Percentiles rank a stretch among this genome's conserved stretches.
Conservation (phyloP, 2,113 vertebrate species). For the Podarcis cretensis region DNA sequence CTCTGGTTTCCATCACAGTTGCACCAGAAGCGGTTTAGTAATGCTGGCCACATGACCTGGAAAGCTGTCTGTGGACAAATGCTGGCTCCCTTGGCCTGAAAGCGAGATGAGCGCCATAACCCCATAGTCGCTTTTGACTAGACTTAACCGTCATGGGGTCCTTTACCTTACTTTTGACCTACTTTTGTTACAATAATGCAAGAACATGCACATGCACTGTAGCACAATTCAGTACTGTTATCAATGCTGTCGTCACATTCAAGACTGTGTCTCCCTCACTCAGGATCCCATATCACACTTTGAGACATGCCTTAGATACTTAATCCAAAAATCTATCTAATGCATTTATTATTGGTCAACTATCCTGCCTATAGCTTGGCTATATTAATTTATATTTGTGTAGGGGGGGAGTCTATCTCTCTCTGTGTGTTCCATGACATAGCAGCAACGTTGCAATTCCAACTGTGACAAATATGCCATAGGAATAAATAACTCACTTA, state of each 20-base stretch:
- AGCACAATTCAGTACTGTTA: background rate
- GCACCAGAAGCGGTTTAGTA: too few relatives aligned
- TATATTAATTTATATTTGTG: conserved; percentile 21
- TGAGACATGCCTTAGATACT: background rate
- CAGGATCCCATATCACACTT: background rate
- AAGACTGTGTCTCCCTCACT: background rate
- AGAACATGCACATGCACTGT: background rate
- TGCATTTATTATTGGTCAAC: background rate
- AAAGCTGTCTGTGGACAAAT: too few relatives aligned
- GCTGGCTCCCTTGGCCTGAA: too few relatives aligned
- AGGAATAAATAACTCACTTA: conserved; percentile 34
- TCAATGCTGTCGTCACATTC: background rate
- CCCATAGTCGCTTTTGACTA: too few relatives aligned
- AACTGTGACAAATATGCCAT: background rate
- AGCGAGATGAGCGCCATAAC: too few relatives aligned
- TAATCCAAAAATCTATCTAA: background rate
- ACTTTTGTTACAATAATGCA: too few relatives aligned
- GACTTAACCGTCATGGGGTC: too few relatives aligned
- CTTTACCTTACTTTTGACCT: too few relatives aligned
- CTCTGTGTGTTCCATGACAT: conserved; percentile 20
- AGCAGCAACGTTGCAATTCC: background rate
- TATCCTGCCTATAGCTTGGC: background rate
- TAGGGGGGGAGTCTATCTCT: background rate
- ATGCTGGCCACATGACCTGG: too few relatives aligned
- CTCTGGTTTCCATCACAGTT: too few relatives aligned